phyloP scores from a whole-genome alignment of 1,140 invertebrate genomes.

The Leptonema lineaticorne region DNA sequence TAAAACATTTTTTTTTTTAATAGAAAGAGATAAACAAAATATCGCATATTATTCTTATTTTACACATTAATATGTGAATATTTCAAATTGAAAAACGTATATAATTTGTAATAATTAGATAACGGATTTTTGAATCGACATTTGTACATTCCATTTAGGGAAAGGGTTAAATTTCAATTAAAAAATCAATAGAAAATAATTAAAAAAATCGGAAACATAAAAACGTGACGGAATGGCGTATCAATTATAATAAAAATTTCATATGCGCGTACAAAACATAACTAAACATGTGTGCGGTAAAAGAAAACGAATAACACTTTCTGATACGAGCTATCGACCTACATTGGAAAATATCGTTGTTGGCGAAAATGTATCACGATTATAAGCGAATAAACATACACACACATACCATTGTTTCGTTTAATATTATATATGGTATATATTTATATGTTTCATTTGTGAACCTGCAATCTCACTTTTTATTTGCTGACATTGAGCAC shows the following conservation, averaged over 20 bases:
- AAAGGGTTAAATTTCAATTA: too few species aligned
- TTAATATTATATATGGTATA: background rate
- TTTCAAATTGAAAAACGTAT: too few species aligned
- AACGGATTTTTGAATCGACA: too few species aligned
- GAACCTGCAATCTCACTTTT: constrained; percentile 2
- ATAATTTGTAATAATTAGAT: too few species aligned
- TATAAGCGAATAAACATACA: background rate
- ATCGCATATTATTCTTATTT: too few species aligned
- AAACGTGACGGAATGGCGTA: constrained; percentile 1
- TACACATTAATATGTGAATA: too few species aligned
- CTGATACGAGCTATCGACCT: constrained; percentile 6
- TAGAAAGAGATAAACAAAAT: too few species aligned
- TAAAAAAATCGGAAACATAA: background rate
- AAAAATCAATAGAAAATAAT: background rate
- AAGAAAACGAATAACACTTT: constrained; percentile 10
- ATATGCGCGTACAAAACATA: background rate
- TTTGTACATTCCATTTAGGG: too few species aligned
- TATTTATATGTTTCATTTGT: background rate
- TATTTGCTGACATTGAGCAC: constrained; percentile 8
- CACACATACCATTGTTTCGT: background rate
- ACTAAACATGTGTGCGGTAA: background rate
- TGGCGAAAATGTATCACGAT: constrained; percentile 17
- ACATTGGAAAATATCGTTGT: constrained; percentile 10
- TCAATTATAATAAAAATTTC: background rate
- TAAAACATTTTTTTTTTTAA: too few species aligned